Base-by-base conservation (phyloP, 2,888 invertebrate genomes). In the Piscicola geometra region DNA sequence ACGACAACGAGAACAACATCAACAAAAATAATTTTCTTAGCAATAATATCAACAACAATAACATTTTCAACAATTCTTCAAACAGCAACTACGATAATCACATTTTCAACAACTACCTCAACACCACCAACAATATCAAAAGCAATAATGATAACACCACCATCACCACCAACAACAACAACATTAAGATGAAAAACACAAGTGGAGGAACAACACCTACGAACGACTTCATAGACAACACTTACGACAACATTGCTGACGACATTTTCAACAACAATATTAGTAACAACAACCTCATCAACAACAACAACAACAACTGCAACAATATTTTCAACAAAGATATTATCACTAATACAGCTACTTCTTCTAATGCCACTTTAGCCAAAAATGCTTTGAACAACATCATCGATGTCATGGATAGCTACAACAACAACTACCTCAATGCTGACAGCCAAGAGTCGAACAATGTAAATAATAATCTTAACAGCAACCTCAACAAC, bases 191-290 rank as follows among this genome's bases (percentile, higher is more conserved):
- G 36, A 33, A 32, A 18, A 41, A 25, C 25, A 25, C 35, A 3
- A 70, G 47, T 35, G 74, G 75, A 25, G 71, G 75, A 32, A 68
- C 68, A 12, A 78, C 75, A 1, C 78, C 78, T 18, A 78, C 78
- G 9, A 75, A 77, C 56, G 78, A 77, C 9, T 5, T 1, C 21
- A 12, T 35, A 25, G 50, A 56, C n/a, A 67, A 67, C 67, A 67
- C 35, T 15, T 33, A 67, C 67, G 35, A 67, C 28, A 35, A 67
- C 33, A 35, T 67, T 35, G 67, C 67, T 67, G 35, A 67, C 28
- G 67, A 67, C 33, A 35, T 67, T 35, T 33, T 33, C 15, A 60
- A 64, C 56, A 73, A 35, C 64, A 28, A 36, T 5, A 35, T 33
- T 28, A 33, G 32, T 32, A 28, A 73, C 18, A 60, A 50, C 35